phyloP scores from a whole-genome alignment of 2,113 vertebrate species.

The Leptobrachium ailaonicum region DNA sequence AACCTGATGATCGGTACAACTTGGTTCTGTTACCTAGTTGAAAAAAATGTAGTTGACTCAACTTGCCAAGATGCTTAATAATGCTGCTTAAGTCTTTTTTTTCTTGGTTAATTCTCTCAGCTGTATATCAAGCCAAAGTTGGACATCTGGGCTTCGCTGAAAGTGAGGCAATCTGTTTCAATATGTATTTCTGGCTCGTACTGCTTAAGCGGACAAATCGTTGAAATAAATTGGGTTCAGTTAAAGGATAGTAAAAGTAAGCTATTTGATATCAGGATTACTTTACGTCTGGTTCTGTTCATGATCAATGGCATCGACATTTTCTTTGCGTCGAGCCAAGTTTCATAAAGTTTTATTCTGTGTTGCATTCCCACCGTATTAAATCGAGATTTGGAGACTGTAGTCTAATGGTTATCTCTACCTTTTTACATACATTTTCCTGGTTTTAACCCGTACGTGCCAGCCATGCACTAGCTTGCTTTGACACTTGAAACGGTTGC shows the following conservation, averaged over 20 bases:
- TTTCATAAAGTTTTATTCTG: conserved; percentile 9
- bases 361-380: conserved; percentile 11
- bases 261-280: conserved; percentile 22
- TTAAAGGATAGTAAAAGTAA: conserved; percentile 35
- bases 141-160: conserved; percentile 23
- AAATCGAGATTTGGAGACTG: not conserved
- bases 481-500: too few relatives aligned
- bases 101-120: conserved; percentile 3
- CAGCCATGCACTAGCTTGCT: too few relatives aligned
- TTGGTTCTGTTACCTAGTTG: conserved; percentile 12
- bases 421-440: too few relatives aligned
- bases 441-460: too few relatives aligned
- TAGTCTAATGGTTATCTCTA: too few relatives aligned
- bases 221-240: conserved; percentile 28
- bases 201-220: conserved; percentile 14
- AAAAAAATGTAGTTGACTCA: not conserved
- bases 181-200: conserved; percentile 31
- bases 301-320: conserved; percentile 26
- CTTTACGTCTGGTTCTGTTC: conserved; percentile 12
- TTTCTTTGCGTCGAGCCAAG: conserved; percentile 26
- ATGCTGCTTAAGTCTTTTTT: conserved; percentile 10
- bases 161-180: conserved; percentile 20
- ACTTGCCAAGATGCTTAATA: conserved; percentile 17
- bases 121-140: conserved; percentile 33
- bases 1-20: not conserved